These are phyloP conservation scores for Magallana gigas DNA, from an alignment of 1,140 invertebrate species.

Conservation along the genomic window DNA sequence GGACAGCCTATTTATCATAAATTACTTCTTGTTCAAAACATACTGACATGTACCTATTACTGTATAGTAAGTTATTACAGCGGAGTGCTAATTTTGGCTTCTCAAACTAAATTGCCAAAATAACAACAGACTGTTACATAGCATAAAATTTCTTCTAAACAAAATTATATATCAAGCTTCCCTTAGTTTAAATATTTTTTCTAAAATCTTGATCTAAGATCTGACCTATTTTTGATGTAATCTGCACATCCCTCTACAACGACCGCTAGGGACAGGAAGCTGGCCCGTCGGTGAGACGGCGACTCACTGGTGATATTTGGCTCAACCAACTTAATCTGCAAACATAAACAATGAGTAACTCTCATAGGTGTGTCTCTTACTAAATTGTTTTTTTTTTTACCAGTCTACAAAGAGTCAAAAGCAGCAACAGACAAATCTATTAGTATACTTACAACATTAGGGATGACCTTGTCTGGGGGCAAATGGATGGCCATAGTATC, in stretches of 20 bases:
- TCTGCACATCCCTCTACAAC: constrained; percentile 90
- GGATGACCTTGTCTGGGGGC: constrained; percentile 88
- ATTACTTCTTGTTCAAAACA: no score
- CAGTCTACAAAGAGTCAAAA: no score
- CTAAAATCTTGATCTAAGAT: background rate
- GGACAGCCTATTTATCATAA: no score
- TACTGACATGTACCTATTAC: no score
- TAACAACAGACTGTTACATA: no score
- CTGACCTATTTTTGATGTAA: constrained; percentile 85
- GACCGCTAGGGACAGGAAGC: constrained; percentile 87
- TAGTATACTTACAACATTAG: constrained; percentile 82
- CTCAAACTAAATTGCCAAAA: no score
- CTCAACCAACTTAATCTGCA: constrained; percentile 83
- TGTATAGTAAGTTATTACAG: no score
- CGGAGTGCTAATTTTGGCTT: no score
- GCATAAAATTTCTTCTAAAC: no score
- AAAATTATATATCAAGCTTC: no score
- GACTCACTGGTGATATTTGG: constrained; percentile 83
- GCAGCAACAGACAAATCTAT: background rate
- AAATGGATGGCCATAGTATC: constrained; percentile 88
- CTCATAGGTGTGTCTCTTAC: background rate
- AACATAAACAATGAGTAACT: constrained; percentile 41
- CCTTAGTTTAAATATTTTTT: no score
- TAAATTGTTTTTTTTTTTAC: background rate
- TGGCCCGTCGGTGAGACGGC: constrained; percentile 84